Evolutionary conservation across 2,888 invertebrate species (phyloP), one percentile per base, ranked within the genome.

Genomic region (Cantharis flavilabris): DNA sequence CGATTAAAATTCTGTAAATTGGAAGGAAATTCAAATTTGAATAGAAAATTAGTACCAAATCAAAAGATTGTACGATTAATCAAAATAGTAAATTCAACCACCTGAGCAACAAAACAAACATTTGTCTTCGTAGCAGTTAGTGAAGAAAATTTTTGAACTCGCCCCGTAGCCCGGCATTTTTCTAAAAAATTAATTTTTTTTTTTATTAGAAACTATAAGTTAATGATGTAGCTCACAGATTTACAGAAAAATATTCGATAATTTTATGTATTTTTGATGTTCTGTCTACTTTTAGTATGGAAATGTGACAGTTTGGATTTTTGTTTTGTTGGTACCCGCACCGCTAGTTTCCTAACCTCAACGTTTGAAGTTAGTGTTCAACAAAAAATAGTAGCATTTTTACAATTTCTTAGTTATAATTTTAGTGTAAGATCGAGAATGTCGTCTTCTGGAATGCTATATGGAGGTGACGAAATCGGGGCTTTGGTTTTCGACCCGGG

Each of bases 401-500:
- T n/a, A n/a, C 49, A 49, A 7, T n/a, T 49, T 49, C 49, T 49
- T 49, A 49, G n/a, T 49, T 49, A 49, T 49, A 49, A 49, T 49
- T 49, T 49, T 49, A 49, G 49, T 49, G 49, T 49, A 49, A 49
- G 49, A 2, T 49, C 11, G n/a, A 71, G 28, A 73, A 77, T 77
- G 77, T 77, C 77, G n/a, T 62, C 70, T 3, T 88, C 89, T 70
- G 93, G 94, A 79, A 96, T 96, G 94, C 86, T 96, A 75, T 96
- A 96, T 83, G 96, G 96, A n/a, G 96, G 96, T 30, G 99, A 99
- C 90, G 99, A 99, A 89, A 99, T 99, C 81, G 99, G 99, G 10
- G 99, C 99, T 0, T 88, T 99, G 81, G 99, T 99, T 33, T 98
- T 99, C 86, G 99, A 99, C 88, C 94, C 98, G 9, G 99, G 97